phyloP scores from a whole-genome alignment of 1,140 invertebrate genomes.

The Globodera rostochiensis region DNA sequence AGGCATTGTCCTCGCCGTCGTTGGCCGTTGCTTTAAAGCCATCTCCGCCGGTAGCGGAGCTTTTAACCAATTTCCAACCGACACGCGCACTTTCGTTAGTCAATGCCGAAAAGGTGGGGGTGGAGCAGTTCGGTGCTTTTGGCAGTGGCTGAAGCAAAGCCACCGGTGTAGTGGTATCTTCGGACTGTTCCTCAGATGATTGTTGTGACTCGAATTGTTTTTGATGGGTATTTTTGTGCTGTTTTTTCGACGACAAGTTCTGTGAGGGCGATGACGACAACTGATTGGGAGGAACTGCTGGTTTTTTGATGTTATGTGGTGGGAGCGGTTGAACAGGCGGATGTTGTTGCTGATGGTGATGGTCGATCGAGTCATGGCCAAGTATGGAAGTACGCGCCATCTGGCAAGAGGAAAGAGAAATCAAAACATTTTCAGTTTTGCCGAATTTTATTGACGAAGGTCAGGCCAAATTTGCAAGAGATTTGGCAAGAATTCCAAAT shows the following conservation, averaged over 20 bases:
- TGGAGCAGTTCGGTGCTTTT: constrained; percentile 33
- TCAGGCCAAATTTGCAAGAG: no score
- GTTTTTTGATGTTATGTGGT: neutral
- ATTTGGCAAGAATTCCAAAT: no score
- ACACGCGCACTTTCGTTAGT: constrained; percentile 26
- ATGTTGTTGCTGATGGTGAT: neutral
- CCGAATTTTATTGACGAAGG: no score
- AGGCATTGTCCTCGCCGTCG: neutral
- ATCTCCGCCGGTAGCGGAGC: neutral
- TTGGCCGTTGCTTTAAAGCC: constrained; percentile 6
- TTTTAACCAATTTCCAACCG: constrained; percentile 10
- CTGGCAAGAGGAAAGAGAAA: neutral
- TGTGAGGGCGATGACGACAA: neutral
- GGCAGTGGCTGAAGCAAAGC: constrained; percentile 1
- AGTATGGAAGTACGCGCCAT: neutral
- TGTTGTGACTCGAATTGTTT: constrained; percentile 13
- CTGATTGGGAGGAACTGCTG: neutral
- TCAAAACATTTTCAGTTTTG: no score
- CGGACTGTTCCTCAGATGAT: neutral
- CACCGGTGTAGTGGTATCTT: neutral
- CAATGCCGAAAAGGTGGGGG: constrained; percentile 37
- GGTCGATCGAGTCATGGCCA: neutral
- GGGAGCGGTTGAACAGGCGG: neutral
- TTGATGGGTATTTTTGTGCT: constrained; percentile 11
- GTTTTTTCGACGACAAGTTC: constrained; percentile 11